phyloP scores from a whole-genome alignment of 2,113 vertebrate genomes.

The Meles meles region DNA sequence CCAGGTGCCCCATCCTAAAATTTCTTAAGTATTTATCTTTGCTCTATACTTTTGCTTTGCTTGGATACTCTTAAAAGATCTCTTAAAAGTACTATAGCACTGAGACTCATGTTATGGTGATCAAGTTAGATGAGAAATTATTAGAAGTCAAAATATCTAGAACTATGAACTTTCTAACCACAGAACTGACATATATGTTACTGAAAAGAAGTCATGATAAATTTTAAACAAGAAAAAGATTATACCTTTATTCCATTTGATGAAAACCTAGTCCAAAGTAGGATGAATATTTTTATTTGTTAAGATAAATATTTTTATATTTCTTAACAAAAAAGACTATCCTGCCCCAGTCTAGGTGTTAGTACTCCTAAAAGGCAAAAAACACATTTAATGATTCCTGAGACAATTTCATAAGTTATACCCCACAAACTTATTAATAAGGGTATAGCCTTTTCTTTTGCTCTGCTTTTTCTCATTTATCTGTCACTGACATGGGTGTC shows the following conservation, averaged over 20 bases:
- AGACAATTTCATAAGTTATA: background rate
- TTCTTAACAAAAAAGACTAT: background rate
- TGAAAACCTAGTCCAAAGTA: background rate
- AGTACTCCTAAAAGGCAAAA: background rate
- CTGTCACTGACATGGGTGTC: background rate
- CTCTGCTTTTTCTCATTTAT: slow-evolving; percentile 19
- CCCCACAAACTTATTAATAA: background rate
- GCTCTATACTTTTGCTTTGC: slow-evolving; percentile 19
- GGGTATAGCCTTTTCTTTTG: background rate
- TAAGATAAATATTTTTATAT: background rate
- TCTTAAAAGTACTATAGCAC: background rate
- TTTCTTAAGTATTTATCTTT: background rate
- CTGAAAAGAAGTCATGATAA: background rate
- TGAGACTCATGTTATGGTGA: background rate
- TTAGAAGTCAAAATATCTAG: background rate
- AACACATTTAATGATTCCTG: background rate
- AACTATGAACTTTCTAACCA: background rate
- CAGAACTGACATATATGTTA: background rate
- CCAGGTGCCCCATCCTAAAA: no score
- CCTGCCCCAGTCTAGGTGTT: background rate
- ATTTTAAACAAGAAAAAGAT: slow-evolving; percentile 21
- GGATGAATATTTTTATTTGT: slow-evolving; percentile 17
- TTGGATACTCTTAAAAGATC: background rate
- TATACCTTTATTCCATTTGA: background rate
- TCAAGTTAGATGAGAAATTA: background rate